Evolutionary conservation across 2,113 vertebrate species (phyloP).

Genomic region (Genyomyrus donnyi): DNA sequence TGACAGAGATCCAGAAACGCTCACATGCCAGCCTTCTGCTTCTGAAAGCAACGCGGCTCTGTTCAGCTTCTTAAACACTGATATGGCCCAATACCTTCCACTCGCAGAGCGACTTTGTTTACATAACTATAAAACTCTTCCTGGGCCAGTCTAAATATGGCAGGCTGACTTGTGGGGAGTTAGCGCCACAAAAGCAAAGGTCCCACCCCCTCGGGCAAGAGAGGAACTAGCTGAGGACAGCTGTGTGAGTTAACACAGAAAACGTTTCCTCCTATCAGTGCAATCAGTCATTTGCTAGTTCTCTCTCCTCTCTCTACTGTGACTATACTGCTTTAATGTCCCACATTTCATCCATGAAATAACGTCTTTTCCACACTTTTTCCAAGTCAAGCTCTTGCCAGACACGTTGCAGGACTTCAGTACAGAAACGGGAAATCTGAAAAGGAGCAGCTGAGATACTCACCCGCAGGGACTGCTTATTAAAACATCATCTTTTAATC

Average conservation of each 20-base stretch:
- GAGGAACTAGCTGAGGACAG: background rate
- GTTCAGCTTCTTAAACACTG: constrained; percentile 50
- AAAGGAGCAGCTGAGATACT: constrained; percentile 44
- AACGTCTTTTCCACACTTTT: constrained; percentile 35
- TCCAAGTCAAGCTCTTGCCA: constrained; percentile 49
- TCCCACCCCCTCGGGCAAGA: constrained; percentile 36
- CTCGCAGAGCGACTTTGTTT: constrained; percentile 53
- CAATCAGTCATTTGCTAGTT: background rate
- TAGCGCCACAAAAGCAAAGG: constrained; percentile 41
- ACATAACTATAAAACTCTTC: constrained; percentile 59
- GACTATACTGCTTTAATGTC: constrained; percentile 31
- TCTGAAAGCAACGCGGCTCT: constrained; percentile 17
- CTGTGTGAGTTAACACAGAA: constrained; percentile 23
- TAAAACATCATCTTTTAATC: constrained; percentile 34
- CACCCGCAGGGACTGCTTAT: constrained; percentile 41
- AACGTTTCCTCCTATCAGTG: constrained; percentile 1
- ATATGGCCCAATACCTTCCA: constrained; percentile 41
- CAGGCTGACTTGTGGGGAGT: constrained; percentile 55
- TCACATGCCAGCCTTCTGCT: background rate
- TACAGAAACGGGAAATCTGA: constrained; percentile 51
- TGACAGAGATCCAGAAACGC: background rate
- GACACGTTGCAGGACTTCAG: constrained; percentile 46
- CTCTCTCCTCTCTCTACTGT: constrained; percentile 33
- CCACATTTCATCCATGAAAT: constrained; percentile 34
- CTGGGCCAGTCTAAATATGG: constrained; percentile 66